These are phyloP conservation scores for Psittacula echo DNA, from an alignment of 2,797 vertebrate genomes.

Conservation along the genomic window DNA sequence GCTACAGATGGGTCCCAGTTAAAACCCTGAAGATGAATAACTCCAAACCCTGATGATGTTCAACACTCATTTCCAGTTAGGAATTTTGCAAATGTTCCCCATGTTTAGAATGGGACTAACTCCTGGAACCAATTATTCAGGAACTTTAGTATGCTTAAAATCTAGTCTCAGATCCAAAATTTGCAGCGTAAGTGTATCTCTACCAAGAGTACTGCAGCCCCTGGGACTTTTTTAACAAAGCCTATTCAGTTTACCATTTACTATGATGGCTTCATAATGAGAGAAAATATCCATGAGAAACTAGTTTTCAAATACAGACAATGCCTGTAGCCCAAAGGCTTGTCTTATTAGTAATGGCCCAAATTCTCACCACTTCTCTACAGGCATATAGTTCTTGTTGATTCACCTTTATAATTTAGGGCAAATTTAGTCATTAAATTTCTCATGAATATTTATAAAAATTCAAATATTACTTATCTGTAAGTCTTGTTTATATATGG, in stretches of 20 bases:
- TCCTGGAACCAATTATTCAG: slow-evolving; percentile 16
- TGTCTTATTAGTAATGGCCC: not conserved
- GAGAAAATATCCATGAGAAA: slow-evolving; percentile 1
- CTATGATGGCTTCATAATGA: not conserved
- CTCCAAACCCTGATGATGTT: slow-evolving; percentile 12
- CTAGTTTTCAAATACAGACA: not conserved
- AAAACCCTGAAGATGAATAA: not conserved
- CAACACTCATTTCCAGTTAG: slow-evolving; percentile 40
- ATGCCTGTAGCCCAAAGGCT: not conserved
- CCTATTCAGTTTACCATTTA: slow-evolving; percentile 14
- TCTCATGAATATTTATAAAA: not conserved
- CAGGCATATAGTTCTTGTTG: not conserved
- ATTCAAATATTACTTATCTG: not conserved
- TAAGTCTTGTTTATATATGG: not conserved
- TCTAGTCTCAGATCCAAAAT: slow-evolving; percentile 1
- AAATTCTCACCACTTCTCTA: not conserved
- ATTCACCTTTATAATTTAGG: not conserved
- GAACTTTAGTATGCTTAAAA: not conserved
- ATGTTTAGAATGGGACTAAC: not conserved
- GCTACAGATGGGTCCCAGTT: not conserved
- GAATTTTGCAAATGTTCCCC: slow-evolving; percentile 6
- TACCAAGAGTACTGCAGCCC: not conserved
- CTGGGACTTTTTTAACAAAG: slow-evolving; percentile 19
- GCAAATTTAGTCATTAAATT: not conserved
- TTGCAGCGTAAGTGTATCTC: not conserved